Percentiles rank a stretch among this genome's conserved stretches.
Conservation (phyloP, 2,113 vertebrate species). For the Hypanus sabinus region DNA sequence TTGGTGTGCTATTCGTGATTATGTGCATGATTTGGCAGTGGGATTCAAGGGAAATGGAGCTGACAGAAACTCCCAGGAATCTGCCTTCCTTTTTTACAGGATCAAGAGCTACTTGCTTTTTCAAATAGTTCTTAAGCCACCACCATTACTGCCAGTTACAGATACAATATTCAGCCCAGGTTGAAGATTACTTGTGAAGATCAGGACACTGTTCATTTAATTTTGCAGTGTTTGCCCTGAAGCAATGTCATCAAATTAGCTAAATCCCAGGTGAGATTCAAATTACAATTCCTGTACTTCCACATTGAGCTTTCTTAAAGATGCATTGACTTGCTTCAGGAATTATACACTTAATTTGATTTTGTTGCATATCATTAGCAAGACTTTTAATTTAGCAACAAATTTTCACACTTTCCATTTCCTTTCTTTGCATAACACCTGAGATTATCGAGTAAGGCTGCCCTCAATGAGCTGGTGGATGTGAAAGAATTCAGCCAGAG, state of each 20-base stretch:
- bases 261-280: not conserved
- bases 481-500: not conserved
- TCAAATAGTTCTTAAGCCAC: too few relatives aligned
- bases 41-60: not conserved
- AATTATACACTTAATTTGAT: not conserved
- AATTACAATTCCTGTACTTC: not conserved
- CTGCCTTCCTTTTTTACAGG: not conserved
- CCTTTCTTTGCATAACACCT: not conserved
- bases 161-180: not conserved
- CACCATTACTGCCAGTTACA: not conserved
- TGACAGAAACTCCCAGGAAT: not conserved
- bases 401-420: not conserved
- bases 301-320: not conserved
- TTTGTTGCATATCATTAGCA: not conserved
- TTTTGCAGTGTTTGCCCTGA: not conserved
- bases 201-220: not conserved
- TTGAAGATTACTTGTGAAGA: not conserved
- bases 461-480: not conserved
- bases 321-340: not conserved
- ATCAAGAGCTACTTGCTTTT: not conserved
- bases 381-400: not conserved
- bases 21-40: not conserved
- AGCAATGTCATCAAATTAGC: not conserved
- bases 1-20: not conserved
- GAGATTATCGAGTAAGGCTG: not conserved